phyloP scores from a whole-genome alignment of 1,140 invertebrate species.

The Arctopsyche grandis region DNA sequence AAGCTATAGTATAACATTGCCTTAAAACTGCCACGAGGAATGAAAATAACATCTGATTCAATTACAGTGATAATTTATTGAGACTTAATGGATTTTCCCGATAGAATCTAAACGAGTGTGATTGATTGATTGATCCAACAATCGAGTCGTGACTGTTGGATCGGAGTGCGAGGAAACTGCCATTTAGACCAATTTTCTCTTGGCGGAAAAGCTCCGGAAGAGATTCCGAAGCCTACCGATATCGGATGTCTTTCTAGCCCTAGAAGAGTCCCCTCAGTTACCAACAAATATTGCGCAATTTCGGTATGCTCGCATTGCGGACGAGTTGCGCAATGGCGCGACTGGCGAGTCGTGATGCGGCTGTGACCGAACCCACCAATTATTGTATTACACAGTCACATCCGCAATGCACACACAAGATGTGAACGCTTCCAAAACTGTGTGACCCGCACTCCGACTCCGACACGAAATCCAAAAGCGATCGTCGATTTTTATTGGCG shows the following conservation, averaged over 20 bases:
- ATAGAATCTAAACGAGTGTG: not conserved
- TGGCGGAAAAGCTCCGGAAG: no score
- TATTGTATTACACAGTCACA: constrained; percentile 41
- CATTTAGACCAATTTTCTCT: no score
- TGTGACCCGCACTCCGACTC: not conserved
- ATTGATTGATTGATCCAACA: no score
- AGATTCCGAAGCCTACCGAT: no score
- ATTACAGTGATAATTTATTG: no score
- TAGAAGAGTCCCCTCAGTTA: not conserved
- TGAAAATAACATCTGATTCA: no score
- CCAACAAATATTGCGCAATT: not conserved
- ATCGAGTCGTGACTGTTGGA: no score
- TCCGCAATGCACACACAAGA: constrained; percentile 25
- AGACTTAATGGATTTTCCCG: not conserved
- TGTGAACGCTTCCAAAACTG: constrained; percentile 1
- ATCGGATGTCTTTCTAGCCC: no score
- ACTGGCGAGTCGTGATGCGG: constrained; percentile 32
- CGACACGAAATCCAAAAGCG: not conserved
- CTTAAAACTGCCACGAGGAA: no score
- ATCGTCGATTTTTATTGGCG: no score
- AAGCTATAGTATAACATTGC: no score
- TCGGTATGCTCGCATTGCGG: not conserved
- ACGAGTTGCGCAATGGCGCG: constrained; percentile 23
- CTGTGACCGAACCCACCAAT: constrained; percentile 31
- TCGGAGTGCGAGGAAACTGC: no score